phyloP scores from a whole-genome alignment of 2,113 vertebrate species.

The Chiloscyllium plagiosum region DNA sequence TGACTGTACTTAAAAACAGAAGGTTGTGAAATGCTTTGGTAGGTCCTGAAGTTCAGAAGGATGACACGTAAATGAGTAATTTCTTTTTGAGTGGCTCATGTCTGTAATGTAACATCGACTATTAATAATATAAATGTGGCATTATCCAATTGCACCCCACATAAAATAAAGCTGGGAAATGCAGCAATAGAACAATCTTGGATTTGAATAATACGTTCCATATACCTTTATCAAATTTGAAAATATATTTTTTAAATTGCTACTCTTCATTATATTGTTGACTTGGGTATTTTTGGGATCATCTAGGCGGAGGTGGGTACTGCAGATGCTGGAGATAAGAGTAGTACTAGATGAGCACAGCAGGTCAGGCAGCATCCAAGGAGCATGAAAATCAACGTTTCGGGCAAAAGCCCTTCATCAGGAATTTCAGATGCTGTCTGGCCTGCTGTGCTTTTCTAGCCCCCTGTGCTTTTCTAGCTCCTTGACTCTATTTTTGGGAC shows the following conservation, averaged over 20 bases:
- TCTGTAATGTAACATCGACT: not conserved
- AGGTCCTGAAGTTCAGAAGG: not conserved
- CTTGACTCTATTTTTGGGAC: not conserved
- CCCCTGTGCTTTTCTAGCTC: too few species aligned
- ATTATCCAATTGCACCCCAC: not conserved
- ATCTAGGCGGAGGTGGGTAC: too few species aligned
- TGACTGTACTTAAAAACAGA: not conserved
- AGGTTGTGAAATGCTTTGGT: not conserved
- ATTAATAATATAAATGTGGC: not conserved
- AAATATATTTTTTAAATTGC: not conserved
- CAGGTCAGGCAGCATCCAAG: too few species aligned
- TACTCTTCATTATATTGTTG: not conserved
- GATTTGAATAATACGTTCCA: not conserved
- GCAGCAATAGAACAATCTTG: not conserved
- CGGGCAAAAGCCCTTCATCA: too few species aligned
- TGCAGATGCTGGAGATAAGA: too few species aligned
- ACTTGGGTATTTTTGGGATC: not conserved
- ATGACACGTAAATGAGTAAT: not conserved
- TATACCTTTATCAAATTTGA: not conserved
- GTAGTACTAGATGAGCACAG: too few species aligned
- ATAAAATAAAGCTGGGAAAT: not conserved
- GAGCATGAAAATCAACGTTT: too few species aligned
- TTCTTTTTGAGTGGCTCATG: not conserved
- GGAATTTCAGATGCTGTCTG: too few species aligned
- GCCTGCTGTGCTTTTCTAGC: too few species aligned